Base-by-base conservation (phyloP, 2,797 vertebrate species). In the Urophycis tenuis region DNA sequence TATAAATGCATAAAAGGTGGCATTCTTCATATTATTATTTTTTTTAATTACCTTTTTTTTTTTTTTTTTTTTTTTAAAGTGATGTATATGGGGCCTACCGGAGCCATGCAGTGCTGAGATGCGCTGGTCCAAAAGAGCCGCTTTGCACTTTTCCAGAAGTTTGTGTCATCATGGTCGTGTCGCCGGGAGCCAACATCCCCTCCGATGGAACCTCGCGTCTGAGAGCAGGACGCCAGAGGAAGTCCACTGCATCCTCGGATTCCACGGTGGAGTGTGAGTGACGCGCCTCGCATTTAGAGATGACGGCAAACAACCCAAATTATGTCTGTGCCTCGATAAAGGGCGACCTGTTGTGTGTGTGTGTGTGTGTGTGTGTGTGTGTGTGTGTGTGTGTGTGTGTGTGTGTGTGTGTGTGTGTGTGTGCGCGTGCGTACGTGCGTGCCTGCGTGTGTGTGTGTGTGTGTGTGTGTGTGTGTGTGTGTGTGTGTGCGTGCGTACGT, bases 81-180 rank as follows among this genome's bases (percentile, higher is more conserved):
- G 67, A 34, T 15, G 10, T 72, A 71, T 76, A 8, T 3, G 67
- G 53, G 33, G 83, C 95, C 95, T 94, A 97, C 96, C 78, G 89
- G 92, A 64, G 94, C 91, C 45, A 88, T 84, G 80, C 91, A 87
- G 77, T 86, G 91, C 82, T 96, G 93, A 92, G 84, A 79, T 93
- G 94, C 5, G 92, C 92, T 53, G 92, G 92, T 85, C 93, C 94
- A 76, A 81, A 90, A 79, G 89, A 85, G 80, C 89, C 88, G 80
- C 94, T 93, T 82, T 92, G 94, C 81, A 92, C 89, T 91, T 95
- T 94, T 81, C 94, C 94, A 74, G 90, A 92, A 72, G 77, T 90
- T 84, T 90, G 91, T 75, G 81, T 87, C 93, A 93, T 87, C 93
- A 93, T 95, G 88, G 49, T 83, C 87, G 53, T 83, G 81, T 78